Evolutionary conservation across 2,888 invertebrate genomes (phyloP), one percentile per base, ranked within the genome.

Genomic region (Lycophotia porphyrea): DNA sequence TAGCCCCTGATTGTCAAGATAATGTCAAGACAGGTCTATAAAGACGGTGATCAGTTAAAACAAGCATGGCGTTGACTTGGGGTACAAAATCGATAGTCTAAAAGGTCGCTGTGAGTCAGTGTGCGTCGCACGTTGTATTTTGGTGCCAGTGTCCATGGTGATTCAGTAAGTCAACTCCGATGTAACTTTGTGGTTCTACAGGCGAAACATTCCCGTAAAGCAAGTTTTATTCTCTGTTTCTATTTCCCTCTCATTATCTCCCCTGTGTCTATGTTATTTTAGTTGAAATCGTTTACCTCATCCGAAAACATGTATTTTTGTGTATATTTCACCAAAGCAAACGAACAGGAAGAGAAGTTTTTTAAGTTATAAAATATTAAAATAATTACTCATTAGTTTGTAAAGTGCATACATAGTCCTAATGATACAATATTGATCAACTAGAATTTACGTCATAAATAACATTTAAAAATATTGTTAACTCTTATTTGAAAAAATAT

Each of bases 41-140:
- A 76, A 83, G 80, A 71, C 71, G 63, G 83, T 72, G 84, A 84
- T 86, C 84, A 84, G 84, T 81, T 84, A 67, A 78, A 73, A 75
- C 65, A 81, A 84, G 72, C 75, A 47, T 27, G 70, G 70, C 64
- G 78, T 84, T 76, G 63, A 79, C 73, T 82, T 78, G 76, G 71
- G 81, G 73, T 68, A 86, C 71, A 78, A 79, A 88, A 87, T 88
- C 88, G 69, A 87, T 87, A 86, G 61, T 18, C 27, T 42, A 60
- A 80, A 85, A 87, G 82, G 85, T 80, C 81, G 80, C 42, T 52
- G 63, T 70, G 75, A 71, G 47, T 76, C 67, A 64, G 75, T 75
- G 76, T 74, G 74, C 77, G 81, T 47, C 74, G 61, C 61, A 63
- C 77, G 72, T 81, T 73, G 82, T 36, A 61, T 44, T 74, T 67